These are phyloP conservation scores for Carduelis carduelis DNA, from an alignment of 2,797 vertebrate genomes.

Conservation along the genomic window DNA sequence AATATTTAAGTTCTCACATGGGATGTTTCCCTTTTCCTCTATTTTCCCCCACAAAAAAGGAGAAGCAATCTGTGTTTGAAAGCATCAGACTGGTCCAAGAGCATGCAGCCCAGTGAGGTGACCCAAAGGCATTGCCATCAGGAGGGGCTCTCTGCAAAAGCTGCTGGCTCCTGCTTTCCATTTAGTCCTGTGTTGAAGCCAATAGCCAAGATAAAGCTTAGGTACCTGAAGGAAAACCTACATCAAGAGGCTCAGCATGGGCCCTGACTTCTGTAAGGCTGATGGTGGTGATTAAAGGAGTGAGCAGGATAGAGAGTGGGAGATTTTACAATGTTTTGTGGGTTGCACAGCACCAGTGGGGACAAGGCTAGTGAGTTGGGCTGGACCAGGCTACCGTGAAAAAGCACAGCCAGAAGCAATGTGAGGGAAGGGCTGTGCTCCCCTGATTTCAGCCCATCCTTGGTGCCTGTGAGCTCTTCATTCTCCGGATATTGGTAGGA, in stretches of 20 bases:
- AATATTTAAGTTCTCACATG: not conserved
- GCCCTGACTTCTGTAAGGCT: not conserved
- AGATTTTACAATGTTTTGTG: not conserved
- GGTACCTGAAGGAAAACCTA: not conserved
- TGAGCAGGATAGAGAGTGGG: not conserved
- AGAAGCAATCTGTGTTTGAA: not conserved
- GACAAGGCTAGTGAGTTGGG: rapidly evolving
- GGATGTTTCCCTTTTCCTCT: not conserved
- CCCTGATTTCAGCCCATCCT: not conserved
- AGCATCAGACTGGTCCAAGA: not conserved
- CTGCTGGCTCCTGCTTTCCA: not conserved
- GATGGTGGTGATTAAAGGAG: not conserved
- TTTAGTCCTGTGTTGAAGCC: not conserved
- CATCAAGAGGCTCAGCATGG: not conserved
- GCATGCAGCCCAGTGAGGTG: rapidly evolving
- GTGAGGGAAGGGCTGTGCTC: not conserved
- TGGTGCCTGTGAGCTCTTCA: rapidly evolving
- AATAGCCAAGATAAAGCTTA: not conserved
- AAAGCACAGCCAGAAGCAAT: not conserved
- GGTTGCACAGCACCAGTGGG: not conserved
- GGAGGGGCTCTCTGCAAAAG: not conserved
- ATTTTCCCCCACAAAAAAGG: not conserved
- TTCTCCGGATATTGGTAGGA: rapidly evolving
- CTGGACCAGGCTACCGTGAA: not conserved
- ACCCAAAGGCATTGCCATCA: not conserved